Conservation (phyloP, 2,888 invertebrate genomes). For the Gonocerus acuteangulatus region DNA sequence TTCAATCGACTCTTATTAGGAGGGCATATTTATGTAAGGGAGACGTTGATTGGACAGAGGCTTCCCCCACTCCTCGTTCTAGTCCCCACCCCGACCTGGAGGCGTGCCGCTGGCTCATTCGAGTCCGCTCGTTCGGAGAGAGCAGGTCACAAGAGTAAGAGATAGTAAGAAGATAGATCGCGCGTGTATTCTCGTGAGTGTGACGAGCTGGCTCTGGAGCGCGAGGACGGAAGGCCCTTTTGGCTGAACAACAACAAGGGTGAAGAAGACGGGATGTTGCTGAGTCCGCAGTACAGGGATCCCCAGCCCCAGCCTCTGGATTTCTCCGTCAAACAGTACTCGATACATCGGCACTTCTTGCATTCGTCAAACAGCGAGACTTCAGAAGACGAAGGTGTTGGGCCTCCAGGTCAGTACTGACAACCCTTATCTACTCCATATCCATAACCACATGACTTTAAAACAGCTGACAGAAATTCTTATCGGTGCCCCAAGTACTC, state of each 20-base stretch:
- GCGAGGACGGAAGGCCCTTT: slow-evolving; percentile 41
- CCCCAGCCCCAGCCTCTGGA: slow-evolving; percentile 38
- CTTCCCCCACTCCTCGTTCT: slow-evolving; percentile 41
- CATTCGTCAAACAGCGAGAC: slow-evolving; percentile 38
- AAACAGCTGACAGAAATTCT: not conserved
- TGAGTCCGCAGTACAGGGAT: slow-evolving; percentile 31
- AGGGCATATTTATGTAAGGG: slow-evolving; percentile 38
- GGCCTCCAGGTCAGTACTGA: slow-evolving; percentile 41
- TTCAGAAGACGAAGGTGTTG: slow-evolving; percentile 47
- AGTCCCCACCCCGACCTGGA: slow-evolving; percentile 37
- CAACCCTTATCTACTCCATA: not conserved
- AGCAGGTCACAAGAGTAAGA: no score
- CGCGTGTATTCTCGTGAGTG: not conserved
- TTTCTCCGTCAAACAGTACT: slow-evolving; percentile 37
- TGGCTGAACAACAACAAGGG: slow-evolving; percentile 44
- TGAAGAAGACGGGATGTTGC: slow-evolving; percentile 35
- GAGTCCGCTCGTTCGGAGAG: slow-evolving; percentile 40
- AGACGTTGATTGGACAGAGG: slow-evolving; percentile 38
- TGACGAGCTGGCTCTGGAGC: slow-evolving; percentile 36
- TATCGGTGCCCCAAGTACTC: not conserved
- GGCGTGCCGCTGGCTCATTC: slow-evolving; percentile 41
- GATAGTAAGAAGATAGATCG: no score
- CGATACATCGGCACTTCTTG: slow-evolving; percentile 32
- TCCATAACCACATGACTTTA: no score
- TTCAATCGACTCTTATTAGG: slow-evolving; percentile 38